phyloP scores from a whole-genome alignment of 2,113 vertebrate genomes.

The Seriola aureovittata region DNA sequence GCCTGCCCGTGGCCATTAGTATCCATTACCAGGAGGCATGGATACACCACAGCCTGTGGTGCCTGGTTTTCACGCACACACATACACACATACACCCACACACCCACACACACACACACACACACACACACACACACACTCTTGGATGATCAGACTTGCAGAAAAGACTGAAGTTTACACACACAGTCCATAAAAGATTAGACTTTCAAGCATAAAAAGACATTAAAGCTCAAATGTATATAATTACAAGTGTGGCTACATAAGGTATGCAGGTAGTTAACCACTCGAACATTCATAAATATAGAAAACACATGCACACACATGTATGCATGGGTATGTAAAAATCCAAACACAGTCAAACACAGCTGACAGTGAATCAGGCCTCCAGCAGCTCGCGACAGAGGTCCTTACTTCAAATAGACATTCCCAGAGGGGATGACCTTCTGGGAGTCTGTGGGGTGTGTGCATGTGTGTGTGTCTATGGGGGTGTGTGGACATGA shows the following conservation, averaged over 20 bases:
- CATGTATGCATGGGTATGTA: not conserved
- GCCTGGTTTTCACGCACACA: slow-evolving; percentile 10
- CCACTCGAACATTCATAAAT: not conserved
- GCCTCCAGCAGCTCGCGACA: slow-evolving; percentile 66
- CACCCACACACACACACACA: slow-evolving; percentile 18
- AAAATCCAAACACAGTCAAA: slow-evolving; percentile 19
- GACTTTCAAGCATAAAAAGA: not conserved
- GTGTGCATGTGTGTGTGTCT: slow-evolving; percentile 31
- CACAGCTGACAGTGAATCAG: slow-evolving; percentile 55
- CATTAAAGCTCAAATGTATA: not conserved
- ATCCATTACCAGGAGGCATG: slow-evolving; percentile 77
- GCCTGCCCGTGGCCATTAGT: slow-evolving; percentile 79
- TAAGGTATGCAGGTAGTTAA: not conserved
- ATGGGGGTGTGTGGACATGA: not conserved
- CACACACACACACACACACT: slow-evolving; percentile 18
- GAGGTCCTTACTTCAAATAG: slow-evolving; percentile 73
- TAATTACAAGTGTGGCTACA: not conserved
- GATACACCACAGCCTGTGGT: slow-evolving; percentile 28
- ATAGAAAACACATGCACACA: not conserved
- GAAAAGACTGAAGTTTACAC: not conserved
- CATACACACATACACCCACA: slow-evolving; percentile 19
- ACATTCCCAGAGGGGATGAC: slow-evolving; percentile 74
- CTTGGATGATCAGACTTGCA: not conserved
- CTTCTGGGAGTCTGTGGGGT: slow-evolving; percentile 75
- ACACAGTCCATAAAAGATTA: not conserved